Percentiles rank a stretch among this genome's conserved stretches.
Conservation (phyloP, 1,140 invertebrate species). For the Philotrypesis tridentata region DNA sequence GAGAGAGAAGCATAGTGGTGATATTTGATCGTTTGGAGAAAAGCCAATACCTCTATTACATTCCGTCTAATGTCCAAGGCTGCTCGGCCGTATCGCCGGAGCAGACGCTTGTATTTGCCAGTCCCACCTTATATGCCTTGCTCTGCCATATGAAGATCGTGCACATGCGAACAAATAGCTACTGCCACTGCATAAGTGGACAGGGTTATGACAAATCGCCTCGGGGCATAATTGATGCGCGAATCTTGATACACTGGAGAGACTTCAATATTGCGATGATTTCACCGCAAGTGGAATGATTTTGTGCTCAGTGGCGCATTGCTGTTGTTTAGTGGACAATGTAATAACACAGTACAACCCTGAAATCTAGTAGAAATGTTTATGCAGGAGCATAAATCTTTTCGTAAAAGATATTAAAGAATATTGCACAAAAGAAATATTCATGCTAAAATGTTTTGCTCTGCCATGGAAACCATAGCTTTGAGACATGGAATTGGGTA, state of each 20-base stretch:
- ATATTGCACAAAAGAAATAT: no score
- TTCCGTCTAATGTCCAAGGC: constrained; percentile 59
- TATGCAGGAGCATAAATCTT: no score
- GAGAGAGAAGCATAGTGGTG: neutral
- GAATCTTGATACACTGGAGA: neutral
- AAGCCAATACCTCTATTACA: constrained; percentile 65
- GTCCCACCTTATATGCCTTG: neutral
- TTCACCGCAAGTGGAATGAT: neutral
- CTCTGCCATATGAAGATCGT: neutral
- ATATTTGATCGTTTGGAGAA: constrained; percentile 60
- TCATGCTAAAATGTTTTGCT: no score
- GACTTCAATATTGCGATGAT: no score
- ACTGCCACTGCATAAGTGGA: neutral
- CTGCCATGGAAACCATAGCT: no score
- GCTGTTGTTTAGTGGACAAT: neutral
- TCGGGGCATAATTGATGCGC: neutral
- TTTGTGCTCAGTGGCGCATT: neutral
- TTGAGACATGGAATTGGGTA: no score
- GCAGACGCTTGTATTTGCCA: constrained; percentile 58
- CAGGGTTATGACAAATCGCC: neutral
- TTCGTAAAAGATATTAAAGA: no score
- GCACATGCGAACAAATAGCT: neutral
- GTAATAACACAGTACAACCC: neutral
- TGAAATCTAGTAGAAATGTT: neutral
- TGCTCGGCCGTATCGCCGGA: constrained; percentile 50